Base-by-base conservation (phyloP, 2,797 vertebrate genomes). In the Knipowitschia caucasica region DNA sequence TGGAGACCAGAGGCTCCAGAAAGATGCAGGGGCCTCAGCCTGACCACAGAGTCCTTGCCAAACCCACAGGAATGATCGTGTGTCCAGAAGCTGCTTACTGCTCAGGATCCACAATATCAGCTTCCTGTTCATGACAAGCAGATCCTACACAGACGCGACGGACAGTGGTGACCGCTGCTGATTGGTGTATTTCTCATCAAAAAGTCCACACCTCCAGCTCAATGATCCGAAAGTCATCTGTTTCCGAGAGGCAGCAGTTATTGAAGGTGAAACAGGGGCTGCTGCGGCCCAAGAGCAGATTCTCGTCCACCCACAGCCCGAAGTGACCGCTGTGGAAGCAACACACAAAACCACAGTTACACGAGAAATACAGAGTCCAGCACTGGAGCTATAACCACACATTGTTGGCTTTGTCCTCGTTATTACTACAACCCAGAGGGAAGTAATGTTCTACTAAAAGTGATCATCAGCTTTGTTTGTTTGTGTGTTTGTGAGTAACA, bases 121-220 rank as follows among this genome's bases (percentile, higher is more conserved):
- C n/a, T n/a, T 50, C 24, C 53, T 61, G 20, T 69, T 53, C 68
- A 54, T 12, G 2, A 36, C 59, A 39, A 21, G 50, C 10, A 72
- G 47, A 63, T 49, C 56, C 10, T 33, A 60, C 15, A 53, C 57
- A 54, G n/a, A n/a, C n/a, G n/a, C n/a, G n/a, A n/a, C n/a, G n/a
- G n/a, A n/a, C 30, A 6, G 56, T 21, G 69, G 58, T 72, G 64
- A 73, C 64, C 33, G 24, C 24, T 3, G 70, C 51, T 12, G 10
- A 62, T 56, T 50, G 17, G 64, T 15, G 40, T 46, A 18, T 1
- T 27, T 47, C 3, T 12, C 14, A 1, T 24, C 4, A 35, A 0
- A 93, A 92, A 4, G 87, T 89, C 92, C 92, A 93, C 63, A 89
- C 90, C 68, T 93, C 92, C 40, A 93, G 66, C 73, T 92, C 90